Base-by-base conservation (phyloP, 2,797 vertebrate species). In the Lycodopsis pacificus region DNA sequence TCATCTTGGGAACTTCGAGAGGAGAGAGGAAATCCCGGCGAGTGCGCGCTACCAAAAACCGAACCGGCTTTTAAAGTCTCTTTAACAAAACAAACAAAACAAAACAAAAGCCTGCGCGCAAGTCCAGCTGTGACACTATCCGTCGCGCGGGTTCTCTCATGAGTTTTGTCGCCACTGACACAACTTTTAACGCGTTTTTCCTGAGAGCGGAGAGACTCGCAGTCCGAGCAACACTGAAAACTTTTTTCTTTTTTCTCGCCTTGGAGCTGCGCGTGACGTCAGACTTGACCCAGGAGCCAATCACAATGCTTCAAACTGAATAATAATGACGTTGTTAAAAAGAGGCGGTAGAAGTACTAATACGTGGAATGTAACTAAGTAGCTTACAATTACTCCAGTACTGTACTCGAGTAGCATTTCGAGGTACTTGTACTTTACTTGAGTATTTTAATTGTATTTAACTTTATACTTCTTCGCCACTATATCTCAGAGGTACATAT, bases 1-100 rank as follows among this genome's bases (percentile, higher is more conserved):
- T 93, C 94, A 94, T 94, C 87, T 90, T 92, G 86, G 86, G 89
- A 92, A 88, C 86, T 84, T 90, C 87, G 87, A 58, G 86, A 79
- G 76, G 87, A 81, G 71, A 81, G 71, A 87, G 76, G 53, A 83
- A 71, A 85, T 89, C 85, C 91, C 81, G 61, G 62, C 63, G 70
- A 84, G 56, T 38, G 71, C 56, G 58, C 75, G 76, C 77, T 15
- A 22, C 25, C 22, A 51, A 54, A 54, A 25, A 30, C 65, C 65
- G 11, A 71, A 48, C 79, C 83, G 65, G 44, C 4, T 27, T 25
- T 25, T 11, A 10, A 79, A 69, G 25, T 40, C 32, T 67, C 30
- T 9, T 9, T 56, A 30, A 69, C n/a, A 71, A 49, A 2, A 0
- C 4, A 38, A 25, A 61, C 34, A 67, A 22, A 22, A 7, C 7